Percentiles rank a stretch among this genome's conserved stretches.
Conservation (phyloP, 2,797 vertebrate genomes). For the Tarsius wallacei region DNA sequence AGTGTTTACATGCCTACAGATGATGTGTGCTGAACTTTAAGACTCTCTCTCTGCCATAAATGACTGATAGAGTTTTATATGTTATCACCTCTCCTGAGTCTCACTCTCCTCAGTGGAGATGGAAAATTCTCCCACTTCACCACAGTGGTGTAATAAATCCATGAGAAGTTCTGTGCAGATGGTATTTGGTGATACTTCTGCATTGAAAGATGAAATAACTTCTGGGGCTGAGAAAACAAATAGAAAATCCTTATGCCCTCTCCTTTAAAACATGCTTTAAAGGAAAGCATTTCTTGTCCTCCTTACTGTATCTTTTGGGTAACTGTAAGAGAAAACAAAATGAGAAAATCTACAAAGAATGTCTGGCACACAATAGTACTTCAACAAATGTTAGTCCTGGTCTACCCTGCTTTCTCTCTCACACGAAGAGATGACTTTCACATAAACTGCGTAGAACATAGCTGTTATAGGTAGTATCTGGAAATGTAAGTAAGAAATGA, state of each 20-base stretch:
- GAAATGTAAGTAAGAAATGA: conserved; percentile 46
- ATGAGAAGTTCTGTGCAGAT: conserved; percentile 52
- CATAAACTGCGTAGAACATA: not conserved
- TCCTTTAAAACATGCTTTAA: not conserved
- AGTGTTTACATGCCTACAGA: not conserved
- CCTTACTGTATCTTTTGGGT: conserved; percentile 28
- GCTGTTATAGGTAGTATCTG: not conserved
- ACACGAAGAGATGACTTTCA: conserved; percentile 10
- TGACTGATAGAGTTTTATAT: conserved; percentile 1
- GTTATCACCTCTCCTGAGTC: not conserved
- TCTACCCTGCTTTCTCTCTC: not conserved
- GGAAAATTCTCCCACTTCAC: not conserved
- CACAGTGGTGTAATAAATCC: conserved; percentile 27
- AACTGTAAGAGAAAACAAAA: not conserved
- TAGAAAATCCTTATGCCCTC: not conserved
- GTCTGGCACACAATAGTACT: conserved; percentile 24
- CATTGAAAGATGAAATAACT: conserved; percentile 40
- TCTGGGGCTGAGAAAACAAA: conserved; percentile 45
- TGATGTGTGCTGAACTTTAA: not conserved
- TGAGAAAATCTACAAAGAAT: conserved; percentile 59
- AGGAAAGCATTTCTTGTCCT: conserved; percentile 4
- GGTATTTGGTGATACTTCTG: conserved; percentile 10
- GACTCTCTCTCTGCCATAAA: conserved; percentile 23
- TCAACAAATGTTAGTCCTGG: not conserved
- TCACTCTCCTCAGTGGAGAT: not conserved